Conservation (phyloP, 53 echinoderm and acorn worm species). For the Astropecten irregularis region DNA sequence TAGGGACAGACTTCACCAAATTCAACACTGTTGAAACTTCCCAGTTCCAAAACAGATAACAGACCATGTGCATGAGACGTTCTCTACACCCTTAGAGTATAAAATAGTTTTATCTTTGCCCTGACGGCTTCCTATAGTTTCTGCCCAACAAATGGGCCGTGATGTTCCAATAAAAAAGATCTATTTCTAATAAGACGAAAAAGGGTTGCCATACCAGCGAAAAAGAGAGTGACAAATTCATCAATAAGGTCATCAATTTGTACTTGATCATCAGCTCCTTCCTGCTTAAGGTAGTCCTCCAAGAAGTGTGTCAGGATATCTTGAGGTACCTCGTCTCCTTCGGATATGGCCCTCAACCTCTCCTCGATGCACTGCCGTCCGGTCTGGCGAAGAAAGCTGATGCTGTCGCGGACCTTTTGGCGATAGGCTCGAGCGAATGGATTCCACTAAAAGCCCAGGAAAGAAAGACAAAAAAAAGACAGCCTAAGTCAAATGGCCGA, state of each 20-base stretch:
- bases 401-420: constrained; percentile 34
- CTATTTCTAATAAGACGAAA: no score
- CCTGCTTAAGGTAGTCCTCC: background rate
- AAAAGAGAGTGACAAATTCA: constrained; percentile 60
- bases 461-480: background rate
- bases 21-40: no score
- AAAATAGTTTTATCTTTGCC: no score
- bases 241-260: constrained; percentile 53
- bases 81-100: no score
- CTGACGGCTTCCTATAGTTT: no score
- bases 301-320: constrained; percentile 41
- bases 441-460: background rate
- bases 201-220: no score
- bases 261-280: background rate
- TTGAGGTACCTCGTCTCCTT: constrained; percentile 18
- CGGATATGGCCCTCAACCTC: background rate
- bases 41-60: no score
- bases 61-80: no score
- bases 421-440: constrained; percentile 1
- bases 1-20: no score
- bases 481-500: no score
- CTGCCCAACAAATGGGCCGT: no score
- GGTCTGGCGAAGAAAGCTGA: constrained; percentile 36
- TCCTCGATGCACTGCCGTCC: constrained; percentile 55
- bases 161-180: no score